Conservation (phyloP, 2,888 invertebrate genomes). For the Pecten maximus region DNA sequence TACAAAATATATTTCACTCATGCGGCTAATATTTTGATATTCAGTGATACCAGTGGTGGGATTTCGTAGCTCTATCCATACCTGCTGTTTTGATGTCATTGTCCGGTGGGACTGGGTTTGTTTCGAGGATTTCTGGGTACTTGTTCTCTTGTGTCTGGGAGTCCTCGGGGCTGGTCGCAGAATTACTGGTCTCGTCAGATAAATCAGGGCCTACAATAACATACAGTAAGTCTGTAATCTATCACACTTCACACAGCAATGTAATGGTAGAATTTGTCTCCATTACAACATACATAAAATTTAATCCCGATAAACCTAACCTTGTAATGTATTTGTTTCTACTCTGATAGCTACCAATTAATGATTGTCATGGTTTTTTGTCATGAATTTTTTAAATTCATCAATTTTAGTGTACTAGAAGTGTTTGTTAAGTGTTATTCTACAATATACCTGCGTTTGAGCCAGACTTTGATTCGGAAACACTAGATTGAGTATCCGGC, state of each 20-base stretch:
- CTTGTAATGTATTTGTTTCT: too few species aligned
- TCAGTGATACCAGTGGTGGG: background rate
- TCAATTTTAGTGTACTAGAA: background rate
- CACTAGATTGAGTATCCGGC: background rate
- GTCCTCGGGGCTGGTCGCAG: background rate
- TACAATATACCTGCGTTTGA: background rate
- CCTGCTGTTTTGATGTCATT: background rate
- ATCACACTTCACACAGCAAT: background rate
- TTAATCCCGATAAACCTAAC: too few species aligned
- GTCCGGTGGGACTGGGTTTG: background rate
- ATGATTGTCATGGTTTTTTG: too few species aligned
- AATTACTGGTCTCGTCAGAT: background rate
- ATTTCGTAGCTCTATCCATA: background rate
- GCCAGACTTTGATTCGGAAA: background rate
- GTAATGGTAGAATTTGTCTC: background rate
- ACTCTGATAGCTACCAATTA: too few species aligned
- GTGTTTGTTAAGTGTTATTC: background rate
- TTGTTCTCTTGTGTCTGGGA: background rate
- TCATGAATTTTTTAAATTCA: background rate
- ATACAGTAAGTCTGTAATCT: background rate
- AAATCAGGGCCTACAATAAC: background rate
- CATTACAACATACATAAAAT: too few species aligned
- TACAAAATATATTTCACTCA: too few species aligned
- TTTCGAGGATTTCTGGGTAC: background rate
- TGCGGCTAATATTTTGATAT: too few species aligned